Evolutionary conservation across 2,113 vertebrate genomes (phyloP), one percentile per base, ranked within the genome.

Genomic region (Miniopterus natalensis): DNA sequence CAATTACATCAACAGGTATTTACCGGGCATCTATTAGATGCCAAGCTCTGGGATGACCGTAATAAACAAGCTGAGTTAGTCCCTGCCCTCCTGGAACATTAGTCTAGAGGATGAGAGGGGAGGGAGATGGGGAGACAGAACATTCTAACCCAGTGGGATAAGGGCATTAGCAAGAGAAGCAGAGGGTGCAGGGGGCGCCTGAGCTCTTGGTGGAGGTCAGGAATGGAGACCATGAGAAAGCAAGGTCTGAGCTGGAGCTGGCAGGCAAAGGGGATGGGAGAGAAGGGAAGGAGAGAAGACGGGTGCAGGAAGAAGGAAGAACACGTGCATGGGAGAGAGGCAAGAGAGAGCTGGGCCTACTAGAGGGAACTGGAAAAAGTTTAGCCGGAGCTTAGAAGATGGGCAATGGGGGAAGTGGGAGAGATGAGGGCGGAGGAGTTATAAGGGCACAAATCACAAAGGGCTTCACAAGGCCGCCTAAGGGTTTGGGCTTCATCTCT

Each of bases 291-390:
- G 29, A 20, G 25, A 49, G 31, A 45, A 47, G n/a, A 29, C 21
- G 3, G 8, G 40, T 23, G 2, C 3, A 1, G 31, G 17, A 42
- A 7, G 6, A 63, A 80, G 42, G 21, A 45, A 45, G 68, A 40
- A 23, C 5, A 25, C 0, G 3, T 1, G n/a, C 27, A 40, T n/a
- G 53, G n/a, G 8, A 40, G 2, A 0, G 27, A 87, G 68, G 65
- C 74, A 18, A 57, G 31, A 61, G 6, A 45, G 42, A 53, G 23
- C 74, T 10, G 14, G 25, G 42, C 55, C 17, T 3, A 17, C 68
- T 51, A 3, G 2, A 42, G 27, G 2, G 47, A 29, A 8, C 80
- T 31, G n/a, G 21, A 27, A 13, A 20, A 53, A 3, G 23, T 61
- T 25, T 25, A 57, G 29, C 70, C 15, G 20, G 68, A 51, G 25